phyloP scores from a whole-genome alignment of 2,113 vertebrate genomes.

The Tetrao urogallus region DNA sequence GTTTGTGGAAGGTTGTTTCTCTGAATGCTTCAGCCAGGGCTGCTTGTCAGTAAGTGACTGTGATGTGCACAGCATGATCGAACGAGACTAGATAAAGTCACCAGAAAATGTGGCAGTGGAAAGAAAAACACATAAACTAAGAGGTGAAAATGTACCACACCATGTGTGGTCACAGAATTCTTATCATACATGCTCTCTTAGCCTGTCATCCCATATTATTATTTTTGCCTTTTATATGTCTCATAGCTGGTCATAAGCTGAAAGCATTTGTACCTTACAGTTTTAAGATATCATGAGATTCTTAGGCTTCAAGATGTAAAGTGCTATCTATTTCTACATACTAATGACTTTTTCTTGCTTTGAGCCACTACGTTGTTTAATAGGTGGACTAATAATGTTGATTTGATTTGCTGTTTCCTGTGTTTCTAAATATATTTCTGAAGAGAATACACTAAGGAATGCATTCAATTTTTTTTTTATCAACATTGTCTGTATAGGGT shows the following conservation, averaged over 20 bases:
- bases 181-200: neutral
- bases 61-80: slow-evolving; percentile 72
- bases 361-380: neutral
- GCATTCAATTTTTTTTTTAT: fast-evolving
- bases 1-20: slow-evolving; percentile 79
- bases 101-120: slow-evolving; percentile 66
- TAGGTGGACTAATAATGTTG: neutral
- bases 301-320: neutral
- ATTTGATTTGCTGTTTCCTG: neutral
- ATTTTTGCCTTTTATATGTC: neutral
- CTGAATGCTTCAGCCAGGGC: slow-evolving; percentile 77
- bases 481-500: neutral
- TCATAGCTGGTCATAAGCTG: neutral
- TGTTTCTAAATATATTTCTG: neutral
- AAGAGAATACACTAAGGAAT: neutral
- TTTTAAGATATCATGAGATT: neutral
- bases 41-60: slow-evolving; percentile 78
- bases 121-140: slow-evolving; percentile 66
- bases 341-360: neutral
- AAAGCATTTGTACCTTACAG: neutral
- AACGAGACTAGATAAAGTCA: slow-evolving; percentile 77
- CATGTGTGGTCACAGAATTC: slow-evolving; percentile 59
- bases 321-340: neutral
- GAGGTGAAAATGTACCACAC: slow-evolving; percentile 47
- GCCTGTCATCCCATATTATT: neutral